Percentiles rank a stretch among this genome's conserved stretches.
Evolutionary conservation across 2,888 invertebrate genomes (phyloP).

Genomic region (Hydrotaea diabolus): DNA sequence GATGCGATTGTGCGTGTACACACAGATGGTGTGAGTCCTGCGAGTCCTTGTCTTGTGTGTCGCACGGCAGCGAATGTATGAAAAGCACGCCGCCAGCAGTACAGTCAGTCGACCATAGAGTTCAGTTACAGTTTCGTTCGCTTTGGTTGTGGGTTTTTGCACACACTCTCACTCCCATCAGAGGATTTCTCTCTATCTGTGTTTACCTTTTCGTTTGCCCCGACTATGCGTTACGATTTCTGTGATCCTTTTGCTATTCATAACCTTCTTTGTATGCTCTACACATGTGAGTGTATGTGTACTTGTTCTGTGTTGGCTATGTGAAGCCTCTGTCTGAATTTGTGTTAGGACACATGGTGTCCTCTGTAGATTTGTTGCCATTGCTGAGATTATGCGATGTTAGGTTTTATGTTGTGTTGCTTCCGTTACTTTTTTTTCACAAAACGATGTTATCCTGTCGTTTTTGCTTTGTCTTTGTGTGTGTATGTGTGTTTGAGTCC

Average conservation of each 20-base stretch:
- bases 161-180: too few relatives aligned
- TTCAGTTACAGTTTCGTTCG: too few relatives aligned
- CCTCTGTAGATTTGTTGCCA: not conserved
- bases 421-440: constrained; percentile 8
- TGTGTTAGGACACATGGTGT: too few relatives aligned
- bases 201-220: not conserved
- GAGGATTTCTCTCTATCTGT: not conserved
- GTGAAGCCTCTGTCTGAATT: not conserved
- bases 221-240: constrained; percentile 2
- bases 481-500: constrained; percentile 4
- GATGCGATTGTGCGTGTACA: too few relatives aligned
- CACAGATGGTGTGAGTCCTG: too few relatives aligned
- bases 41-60: too few relatives aligned
- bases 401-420: not conserved
- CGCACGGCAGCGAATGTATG: too few relatives aligned
- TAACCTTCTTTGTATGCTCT: not conserved
- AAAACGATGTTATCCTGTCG: too few relatives aligned
- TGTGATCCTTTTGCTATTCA: constrained; percentile 38
- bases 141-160: too few relatives aligned
- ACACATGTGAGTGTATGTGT: not conserved
- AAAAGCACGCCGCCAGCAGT: too few relatives aligned
- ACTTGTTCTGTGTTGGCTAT: not conserved
- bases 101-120: too few relatives aligned
- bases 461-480: constrained; percentile 14
- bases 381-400: not conserved